Evolutionary conservation across 2,113 vertebrate genomes (phyloP).

Genomic region (Nipponia nippon): DNA sequence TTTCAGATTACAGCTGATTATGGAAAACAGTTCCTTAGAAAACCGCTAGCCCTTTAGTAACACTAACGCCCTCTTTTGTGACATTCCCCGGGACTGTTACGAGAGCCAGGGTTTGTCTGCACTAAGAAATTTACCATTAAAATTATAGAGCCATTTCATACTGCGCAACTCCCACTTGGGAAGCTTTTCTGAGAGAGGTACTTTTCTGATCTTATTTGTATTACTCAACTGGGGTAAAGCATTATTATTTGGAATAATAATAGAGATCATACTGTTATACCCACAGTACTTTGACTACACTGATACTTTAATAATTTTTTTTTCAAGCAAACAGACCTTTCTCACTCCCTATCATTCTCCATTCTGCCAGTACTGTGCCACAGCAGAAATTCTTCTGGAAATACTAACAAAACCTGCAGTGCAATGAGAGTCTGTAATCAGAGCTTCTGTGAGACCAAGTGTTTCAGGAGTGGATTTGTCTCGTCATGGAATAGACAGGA

Average conservation of each 20-base stretch:
- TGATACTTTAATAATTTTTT: background rate
- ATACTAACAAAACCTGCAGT: background rate
- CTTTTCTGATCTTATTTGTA: background rate
- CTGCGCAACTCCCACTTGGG: background rate
- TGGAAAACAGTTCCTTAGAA: background rate
- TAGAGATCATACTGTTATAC: background rate
- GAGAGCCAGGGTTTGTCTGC: background rate
- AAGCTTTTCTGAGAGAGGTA: background rate
- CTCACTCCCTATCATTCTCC: background rate
- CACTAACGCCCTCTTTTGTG: background rate
- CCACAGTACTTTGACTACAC: background rate
- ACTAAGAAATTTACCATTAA: background rate
- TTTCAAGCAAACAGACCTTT: background rate
- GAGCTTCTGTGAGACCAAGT: background rate
- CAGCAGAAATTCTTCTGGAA: background rate
- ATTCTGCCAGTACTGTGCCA: background rate
- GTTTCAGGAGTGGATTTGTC: background rate
- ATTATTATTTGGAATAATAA: background rate
- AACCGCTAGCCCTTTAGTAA: background rate
- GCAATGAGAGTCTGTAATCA: background rate
- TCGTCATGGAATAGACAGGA: background rate
- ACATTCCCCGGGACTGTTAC: background rate
- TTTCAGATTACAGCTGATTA: background rate
- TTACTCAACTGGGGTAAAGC: background rate
- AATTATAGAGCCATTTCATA: background rate